Evolutionary conservation across 2,888 invertebrate species (phyloP).

Genomic region (Agapostemon virescens): DNA sequence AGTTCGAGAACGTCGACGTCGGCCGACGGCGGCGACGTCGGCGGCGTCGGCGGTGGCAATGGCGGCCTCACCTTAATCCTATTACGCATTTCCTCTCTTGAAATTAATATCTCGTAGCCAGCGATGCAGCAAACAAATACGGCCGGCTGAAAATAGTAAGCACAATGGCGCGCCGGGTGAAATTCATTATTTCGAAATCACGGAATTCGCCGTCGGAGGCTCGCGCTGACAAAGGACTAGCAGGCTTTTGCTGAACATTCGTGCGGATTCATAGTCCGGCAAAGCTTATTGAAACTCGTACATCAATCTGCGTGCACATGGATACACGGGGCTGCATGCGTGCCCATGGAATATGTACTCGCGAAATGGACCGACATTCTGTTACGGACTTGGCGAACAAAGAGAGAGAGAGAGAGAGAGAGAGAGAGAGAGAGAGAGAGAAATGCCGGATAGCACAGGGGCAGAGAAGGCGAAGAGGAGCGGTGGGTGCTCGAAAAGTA

Average conservation of each 20-base stretch:
- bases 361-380: slow-evolving; percentile 24
- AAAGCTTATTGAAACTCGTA: slow-evolving; percentile 58
- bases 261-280: slow-evolving; percentile 60
- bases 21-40: background rate
- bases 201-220: slow-evolving; percentile 34
- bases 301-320: slow-evolving; percentile 41
- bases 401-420: slow-evolving; percentile 12
- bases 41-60: background rate
- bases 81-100: background rate
- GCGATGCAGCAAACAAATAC: slow-evolving; percentile 8
- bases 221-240: slow-evolving; percentile 54
- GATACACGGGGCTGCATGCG: slow-evolving; percentile 24
- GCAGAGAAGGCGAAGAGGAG: slow-evolving; percentile 1
- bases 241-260: slow-evolving; percentile 56
- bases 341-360: slow-evolving; percentile 26
- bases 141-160: slow-evolving; percentile 6
- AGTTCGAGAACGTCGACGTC: background rate
- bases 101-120: slow-evolving; percentile 4
- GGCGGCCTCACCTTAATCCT: slow-evolving; percentile 6
- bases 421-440: background rate
- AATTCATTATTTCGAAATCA: slow-evolving; percentile 51
- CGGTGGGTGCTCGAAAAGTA: slow-evolving; percentile 30
- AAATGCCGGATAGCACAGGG: background rate
- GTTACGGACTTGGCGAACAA: slow-evolving; percentile 37
- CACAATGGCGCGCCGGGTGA: slow-evolving; percentile 21